These are phyloP conservation scores for Lepidostoma basale DNA, from an alignment of 1,140 invertebrate species.

Conservation along the genomic window DNA sequence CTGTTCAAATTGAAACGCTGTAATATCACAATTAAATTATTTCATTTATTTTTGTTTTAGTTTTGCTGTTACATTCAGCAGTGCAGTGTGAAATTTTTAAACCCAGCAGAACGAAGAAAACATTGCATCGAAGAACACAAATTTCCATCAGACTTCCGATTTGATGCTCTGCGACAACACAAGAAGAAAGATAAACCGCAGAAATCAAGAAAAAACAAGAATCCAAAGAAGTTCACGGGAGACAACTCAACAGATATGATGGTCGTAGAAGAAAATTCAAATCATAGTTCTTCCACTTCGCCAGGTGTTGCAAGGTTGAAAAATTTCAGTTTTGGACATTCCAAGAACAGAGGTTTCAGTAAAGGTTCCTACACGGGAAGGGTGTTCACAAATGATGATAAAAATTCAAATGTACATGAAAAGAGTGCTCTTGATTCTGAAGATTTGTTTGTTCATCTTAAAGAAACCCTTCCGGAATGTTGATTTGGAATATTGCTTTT, in stretches of 20 bases:
- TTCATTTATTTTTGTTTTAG: conserved; percentile 63
- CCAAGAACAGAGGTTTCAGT: conserved; percentile 50
- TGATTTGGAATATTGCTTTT: no score
- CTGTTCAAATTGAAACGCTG: no score
- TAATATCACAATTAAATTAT: no score
- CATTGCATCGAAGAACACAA: conserved; percentile 70
- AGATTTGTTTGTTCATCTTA: conserved; percentile 51
- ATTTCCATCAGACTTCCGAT: conserved; percentile 68
- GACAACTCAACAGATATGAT: conserved; percentile 17
- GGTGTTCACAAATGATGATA: conserved; percentile 49
- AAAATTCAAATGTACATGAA: neutral
- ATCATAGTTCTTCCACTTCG: neutral
- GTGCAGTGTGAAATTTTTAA: conserved; percentile 65
- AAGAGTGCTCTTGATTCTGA: conserved; percentile 49
- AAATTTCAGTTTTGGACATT: conserved; percentile 51
- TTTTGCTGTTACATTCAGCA: conserved; percentile 70
- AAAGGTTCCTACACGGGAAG: conserved; percentile 47
- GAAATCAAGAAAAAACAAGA: conserved; percentile 40
- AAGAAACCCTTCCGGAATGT: conserved; percentile 50
- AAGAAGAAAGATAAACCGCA: conserved; percentile 23
- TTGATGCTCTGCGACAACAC: neutral
- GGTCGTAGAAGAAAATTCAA: neutral
- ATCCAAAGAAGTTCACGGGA: conserved; percentile 10
- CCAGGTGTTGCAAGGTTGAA: conserved; percentile 30
- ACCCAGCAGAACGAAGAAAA: conserved; percentile 59